Conservation (phyloP, 2,888 invertebrate genomes). For the Pemphredon lugubris region DNA sequence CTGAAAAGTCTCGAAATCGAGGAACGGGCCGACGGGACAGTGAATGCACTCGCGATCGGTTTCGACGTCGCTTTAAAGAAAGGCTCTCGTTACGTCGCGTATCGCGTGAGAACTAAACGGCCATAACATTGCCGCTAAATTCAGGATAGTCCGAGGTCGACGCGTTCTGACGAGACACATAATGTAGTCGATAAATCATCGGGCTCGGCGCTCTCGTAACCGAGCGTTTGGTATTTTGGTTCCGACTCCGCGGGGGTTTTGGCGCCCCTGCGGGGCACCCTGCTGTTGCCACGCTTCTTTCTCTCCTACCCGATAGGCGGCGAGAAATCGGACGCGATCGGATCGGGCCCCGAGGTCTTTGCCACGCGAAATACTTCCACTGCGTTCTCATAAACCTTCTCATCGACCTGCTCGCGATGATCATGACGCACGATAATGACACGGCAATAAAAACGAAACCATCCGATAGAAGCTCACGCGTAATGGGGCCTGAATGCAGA, state of each 20-base stretch:
- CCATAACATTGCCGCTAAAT: not conserved
- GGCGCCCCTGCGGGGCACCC: slow-evolving; percentile 66
- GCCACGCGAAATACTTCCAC: slow-evolving; percentile 23
- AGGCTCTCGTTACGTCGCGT: not conserved
- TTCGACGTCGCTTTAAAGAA: no score
- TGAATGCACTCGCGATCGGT: no score
- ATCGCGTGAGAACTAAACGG: no score
- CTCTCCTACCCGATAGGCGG: slow-evolving; percentile 15
- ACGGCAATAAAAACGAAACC: no score
- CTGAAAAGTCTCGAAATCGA: no score
- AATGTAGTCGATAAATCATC: slow-evolving; percentile 74
- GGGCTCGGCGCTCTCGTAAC: slow-evolving; percentile 56
- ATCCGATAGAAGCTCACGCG: no score
- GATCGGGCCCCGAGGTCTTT: slow-evolving; percentile 49
- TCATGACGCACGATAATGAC: slow-evolving; percentile 1
- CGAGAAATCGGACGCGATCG: slow-evolving; percentile 29
- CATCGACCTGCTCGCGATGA: no score
- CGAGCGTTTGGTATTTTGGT: slow-evolving; percentile 76
- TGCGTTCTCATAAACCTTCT: not conserved
- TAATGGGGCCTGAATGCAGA: slow-evolving; percentile 3
- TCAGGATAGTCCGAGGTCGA: not conserved
- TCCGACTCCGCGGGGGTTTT: slow-evolving; percentile 75
- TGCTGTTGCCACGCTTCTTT: slow-evolving; percentile 59
- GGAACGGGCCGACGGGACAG: no score
- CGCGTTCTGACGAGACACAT: slow-evolving; percentile 34